phyloP scores from a whole-genome alignment of 2,888 invertebrate genomes.

The Atethmia centrago region DNA sequence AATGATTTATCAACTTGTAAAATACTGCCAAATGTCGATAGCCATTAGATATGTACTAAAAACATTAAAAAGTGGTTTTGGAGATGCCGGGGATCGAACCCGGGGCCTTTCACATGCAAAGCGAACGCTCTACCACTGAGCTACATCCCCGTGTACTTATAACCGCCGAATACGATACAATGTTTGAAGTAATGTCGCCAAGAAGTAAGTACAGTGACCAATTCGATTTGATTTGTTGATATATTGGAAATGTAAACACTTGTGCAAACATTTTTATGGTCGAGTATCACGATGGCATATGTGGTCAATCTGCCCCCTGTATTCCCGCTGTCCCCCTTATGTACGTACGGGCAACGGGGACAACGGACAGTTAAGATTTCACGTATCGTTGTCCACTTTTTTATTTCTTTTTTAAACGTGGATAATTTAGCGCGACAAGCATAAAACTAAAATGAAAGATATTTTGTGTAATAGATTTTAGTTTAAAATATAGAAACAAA shows the following conservation, averaged over 20 bases:
- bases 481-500: too few relatives aligned
- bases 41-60: neutral
- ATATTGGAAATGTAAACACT: neutral
- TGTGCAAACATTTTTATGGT: constrained; percentile 2
- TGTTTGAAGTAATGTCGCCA: neutral
- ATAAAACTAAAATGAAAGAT: too few relatives aligned
- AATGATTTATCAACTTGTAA: neutral
- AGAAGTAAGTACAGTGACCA: neutral
- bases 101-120: constrained; percentile 99
- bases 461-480: too few relatives aligned
- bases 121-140: constrained; percentile 99
- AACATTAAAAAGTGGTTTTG: constrained; percentile 77
- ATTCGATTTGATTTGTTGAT: neutral
- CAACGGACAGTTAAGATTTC: too few relatives aligned
- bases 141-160: constrained; percentile 93
- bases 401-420: too few relatives aligned
- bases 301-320: too few relatives aligned
- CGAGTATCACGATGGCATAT: neutral
- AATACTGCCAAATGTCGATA: neutral
- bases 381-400: too few relatives aligned
- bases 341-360: too few relatives aligned
- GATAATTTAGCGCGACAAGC: too few relatives aligned
- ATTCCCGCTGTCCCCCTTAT: too few relatives aligned
- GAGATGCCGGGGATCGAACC: constrained; percentile 99
- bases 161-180: neutral